phyloP scores from a whole-genome alignment of 2,888 invertebrate species.

The Melanostoma mellinum region DNA sequence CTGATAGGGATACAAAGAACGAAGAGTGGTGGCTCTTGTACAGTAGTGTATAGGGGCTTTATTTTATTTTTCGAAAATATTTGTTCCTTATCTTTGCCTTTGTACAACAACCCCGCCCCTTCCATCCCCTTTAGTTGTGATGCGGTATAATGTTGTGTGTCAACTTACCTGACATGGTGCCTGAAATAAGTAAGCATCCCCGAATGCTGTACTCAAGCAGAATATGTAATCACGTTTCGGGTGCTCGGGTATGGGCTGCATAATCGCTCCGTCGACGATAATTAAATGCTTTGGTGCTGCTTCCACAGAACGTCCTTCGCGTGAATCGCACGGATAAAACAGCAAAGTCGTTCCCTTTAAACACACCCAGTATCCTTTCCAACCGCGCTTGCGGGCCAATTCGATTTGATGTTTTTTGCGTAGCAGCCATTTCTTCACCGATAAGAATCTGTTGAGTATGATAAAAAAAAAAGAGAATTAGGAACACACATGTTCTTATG shows the following conservation, averaged over 20 bases:
- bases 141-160: constrained; percentile 55
- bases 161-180: constrained; percentile 89
- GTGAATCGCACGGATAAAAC: constrained; percentile 97
- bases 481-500: constrained; percentile 39
- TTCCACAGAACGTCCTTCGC: constrained; percentile 94
- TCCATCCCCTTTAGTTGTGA: neutral
- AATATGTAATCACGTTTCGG: constrained; percentile 99
- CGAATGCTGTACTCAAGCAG: constrained; percentile 98
- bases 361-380: constrained; percentile 99
- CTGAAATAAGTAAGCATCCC: constrained; percentile 98
- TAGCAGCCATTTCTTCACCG: constrained; percentile 98
- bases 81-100: constrained; percentile 57
- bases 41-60: constrained; percentile 28
- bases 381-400: constrained; percentile 96
- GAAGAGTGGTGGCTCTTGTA: neutral
- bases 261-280: constrained; percentile 97
- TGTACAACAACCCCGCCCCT: constrained; percentile 14
- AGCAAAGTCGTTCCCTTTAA: constrained; percentile 97
- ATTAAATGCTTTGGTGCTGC: constrained; percentile 97
- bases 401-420: constrained; percentile 98
- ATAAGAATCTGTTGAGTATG: constrained; percentile 90
- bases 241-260: constrained; percentile 99
- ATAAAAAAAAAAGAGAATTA: constrained; percentile 50
- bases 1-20: constrained; percentile 41
- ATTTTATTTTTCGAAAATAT: constrained; percentile 66